Evolutionary conservation across 2,888 invertebrate species (phyloP).

Genomic region (Aphidius colemani): DNA sequence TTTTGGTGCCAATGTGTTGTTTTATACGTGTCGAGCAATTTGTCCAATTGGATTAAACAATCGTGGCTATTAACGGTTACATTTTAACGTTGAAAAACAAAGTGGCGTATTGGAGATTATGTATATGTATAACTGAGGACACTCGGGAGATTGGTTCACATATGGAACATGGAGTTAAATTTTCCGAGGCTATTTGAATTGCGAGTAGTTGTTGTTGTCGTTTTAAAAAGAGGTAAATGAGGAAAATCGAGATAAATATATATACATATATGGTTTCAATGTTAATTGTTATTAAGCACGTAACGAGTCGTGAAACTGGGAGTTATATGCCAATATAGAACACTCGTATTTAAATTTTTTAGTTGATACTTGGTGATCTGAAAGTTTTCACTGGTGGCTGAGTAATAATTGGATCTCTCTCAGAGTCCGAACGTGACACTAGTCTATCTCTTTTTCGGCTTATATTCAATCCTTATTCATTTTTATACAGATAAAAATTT

Average conservation of each 20-base stretch:
- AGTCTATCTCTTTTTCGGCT: too few relatives aligned
- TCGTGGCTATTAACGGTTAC: conserved; percentile 34
- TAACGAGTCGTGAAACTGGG: conserved; percentile 31
- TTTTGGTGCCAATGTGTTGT: conserved; percentile 31
- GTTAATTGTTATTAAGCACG: conserved; percentile 36
- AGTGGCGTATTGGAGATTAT: conserved; percentile 14
- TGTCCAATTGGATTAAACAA: conserved; percentile 49
- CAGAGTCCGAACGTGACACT: too few relatives aligned
- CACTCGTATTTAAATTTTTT: conserved; percentile 31
- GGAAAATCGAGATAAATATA: too few relatives aligned
- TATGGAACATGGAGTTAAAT: neutral
- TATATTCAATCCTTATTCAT: too few relatives aligned
- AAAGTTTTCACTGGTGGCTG: conserved; percentile 36
- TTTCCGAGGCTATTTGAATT: neutral
- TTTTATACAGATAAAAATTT: too few relatives aligned
- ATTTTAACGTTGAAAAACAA: conserved; percentile 22
- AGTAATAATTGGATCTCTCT: conserved; percentile 26
- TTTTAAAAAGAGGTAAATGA: conserved; percentile 4
- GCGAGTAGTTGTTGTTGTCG: conserved; percentile 11
- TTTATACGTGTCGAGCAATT: conserved; percentile 35
- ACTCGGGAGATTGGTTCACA: conserved; percentile 25
- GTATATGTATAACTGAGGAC: conserved; percentile 7
- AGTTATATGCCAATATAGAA: conserved; percentile 24
- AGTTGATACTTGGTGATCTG: conserved; percentile 28
- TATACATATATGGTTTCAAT: conserved; percentile 19